phyloP scores from a whole-genome alignment of 2,888 invertebrate genomes.

The Sisyra nigra region DNA sequence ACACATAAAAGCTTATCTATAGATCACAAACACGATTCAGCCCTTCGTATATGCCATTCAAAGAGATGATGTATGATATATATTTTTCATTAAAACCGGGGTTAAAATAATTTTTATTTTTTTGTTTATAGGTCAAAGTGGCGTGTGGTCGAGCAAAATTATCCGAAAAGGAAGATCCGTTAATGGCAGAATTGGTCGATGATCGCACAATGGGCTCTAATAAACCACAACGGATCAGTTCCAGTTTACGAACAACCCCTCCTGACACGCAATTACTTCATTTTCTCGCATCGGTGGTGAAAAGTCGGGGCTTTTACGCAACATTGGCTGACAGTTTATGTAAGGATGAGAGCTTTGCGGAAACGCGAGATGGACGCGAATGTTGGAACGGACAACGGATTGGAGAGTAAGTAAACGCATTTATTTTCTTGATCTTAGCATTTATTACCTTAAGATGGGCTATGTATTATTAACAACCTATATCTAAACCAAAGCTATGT shows the following conservation, averaged over 20 bases:
- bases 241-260: constrained; percentile 36
- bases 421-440: too few relatives aligned
- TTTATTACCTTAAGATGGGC: too few relatives aligned
- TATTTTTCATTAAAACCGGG: too few relatives aligned
- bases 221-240: constrained; percentile 19
- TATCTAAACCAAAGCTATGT: too few relatives aligned
- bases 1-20: too few relatives aligned
- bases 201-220: constrained; percentile 15
- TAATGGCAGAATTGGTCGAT: constrained; percentile 12
- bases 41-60: too few relatives aligned
- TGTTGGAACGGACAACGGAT: constrained; percentile 73
- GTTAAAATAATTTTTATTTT: constrained; percentile 7
- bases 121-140: constrained; percentile 32
- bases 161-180: constrained; percentile 18
- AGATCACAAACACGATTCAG: too few relatives aligned
- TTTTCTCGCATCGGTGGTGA: constrained; percentile 45
- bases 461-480: too few relatives aligned
- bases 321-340: constrained; percentile 67
- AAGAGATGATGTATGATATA: too few relatives aligned
- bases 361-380: constrained; percentile 42
- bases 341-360: constrained; percentile 52
- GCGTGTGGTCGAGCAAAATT: constrained; percentile 30
- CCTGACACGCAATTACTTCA: constrained; percentile 45
- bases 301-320: constrained; percentile 69
- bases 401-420: constrained; percentile 58